Percentiles rank a stretch among this genome's conserved stretches.
These are phyloP conservation scores for Rotaria socialis DNA, from an alignment of 2,888 invertebrate genomes.

Conservation along the genomic window DNA sequence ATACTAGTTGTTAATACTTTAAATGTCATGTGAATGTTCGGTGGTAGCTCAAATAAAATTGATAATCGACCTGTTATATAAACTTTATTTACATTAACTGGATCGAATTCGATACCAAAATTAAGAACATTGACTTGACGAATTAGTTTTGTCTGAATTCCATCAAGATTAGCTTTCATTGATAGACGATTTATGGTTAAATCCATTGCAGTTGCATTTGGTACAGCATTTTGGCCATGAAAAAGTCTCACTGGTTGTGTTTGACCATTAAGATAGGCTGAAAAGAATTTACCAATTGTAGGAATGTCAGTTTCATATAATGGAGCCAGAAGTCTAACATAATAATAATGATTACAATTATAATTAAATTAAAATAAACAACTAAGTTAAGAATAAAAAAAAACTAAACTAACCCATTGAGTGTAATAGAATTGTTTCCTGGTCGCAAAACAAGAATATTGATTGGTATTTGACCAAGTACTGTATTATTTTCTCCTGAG, in stretches of 20 bases:
- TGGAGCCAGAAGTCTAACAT: not conserved
- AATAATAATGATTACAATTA: not conserved
- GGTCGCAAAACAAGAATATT: not conserved
- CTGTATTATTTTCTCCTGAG: not conserved
- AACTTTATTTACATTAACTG: not conserved
- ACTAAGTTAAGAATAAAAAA: not conserved
- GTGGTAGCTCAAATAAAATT: not conserved
- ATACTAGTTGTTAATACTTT: not conserved
- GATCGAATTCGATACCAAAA: slow-evolving; percentile 6
- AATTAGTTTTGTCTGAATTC: not conserved
- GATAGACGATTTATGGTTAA: not conserved
- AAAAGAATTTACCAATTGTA: not conserved
- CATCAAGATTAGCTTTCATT: not conserved
- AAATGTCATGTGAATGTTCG: not conserved
- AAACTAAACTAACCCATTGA: not conserved
- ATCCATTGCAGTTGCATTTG: not conserved
- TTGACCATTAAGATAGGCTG: slow-evolving; percentile 6
- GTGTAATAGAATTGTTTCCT: not conserved
- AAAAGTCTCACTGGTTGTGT: not conserved
- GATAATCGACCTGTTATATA: not conserved
- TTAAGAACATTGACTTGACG: not conserved
- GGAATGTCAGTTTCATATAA: not conserved
- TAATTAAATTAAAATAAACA: too few relatives aligned
- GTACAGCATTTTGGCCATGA: not conserved
- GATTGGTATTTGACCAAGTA: not conserved